These are phyloP conservation scores for Heliocidaris tuberculata DNA, from an alignment of 35 echinoderm and acorn worm species.

Conservation along the genomic window DNA sequence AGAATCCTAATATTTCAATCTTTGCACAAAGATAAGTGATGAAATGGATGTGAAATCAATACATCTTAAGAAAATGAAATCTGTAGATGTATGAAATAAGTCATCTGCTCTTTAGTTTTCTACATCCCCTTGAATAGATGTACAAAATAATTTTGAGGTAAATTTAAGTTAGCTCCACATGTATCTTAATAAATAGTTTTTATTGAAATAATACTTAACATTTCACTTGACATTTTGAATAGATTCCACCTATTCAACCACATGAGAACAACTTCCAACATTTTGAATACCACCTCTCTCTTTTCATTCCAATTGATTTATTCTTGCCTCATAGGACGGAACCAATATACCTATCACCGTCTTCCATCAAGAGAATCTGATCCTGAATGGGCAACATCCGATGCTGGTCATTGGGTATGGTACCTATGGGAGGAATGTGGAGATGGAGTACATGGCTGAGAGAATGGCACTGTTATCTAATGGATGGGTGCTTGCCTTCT, in stretches of 20 bases:
- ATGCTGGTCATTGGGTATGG: conserved; percentile 52
- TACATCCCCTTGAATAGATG: not conserved
- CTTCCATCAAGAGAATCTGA: conserved; percentile 34
- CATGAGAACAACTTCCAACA: no score
- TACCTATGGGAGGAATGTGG: conserved; percentile 54
- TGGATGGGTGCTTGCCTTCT: conserved; percentile 60
- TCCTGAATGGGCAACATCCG: conserved; percentile 31
- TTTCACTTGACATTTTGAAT: no score
- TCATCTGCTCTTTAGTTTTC: not conserved
- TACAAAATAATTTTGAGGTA: not conserved
- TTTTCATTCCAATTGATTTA: not conserved
- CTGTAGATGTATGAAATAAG: not conserved
- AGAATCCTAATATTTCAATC: no score
- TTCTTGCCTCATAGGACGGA: conserved; percentile 45
- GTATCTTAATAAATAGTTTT: no score
- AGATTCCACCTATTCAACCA: no score
- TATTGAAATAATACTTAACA: no score
- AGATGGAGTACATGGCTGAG: conserved; percentile 39
- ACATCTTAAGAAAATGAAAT: not conserved
- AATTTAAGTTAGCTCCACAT: not conserved
- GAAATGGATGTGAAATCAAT: no score
- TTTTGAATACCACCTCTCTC: no score
- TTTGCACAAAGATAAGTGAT: no score
- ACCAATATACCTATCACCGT: conserved; percentile 47
- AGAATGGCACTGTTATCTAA: conserved; percentile 33